These are phyloP conservation scores for Bombylius discolor DNA, from an alignment of 2,888 invertebrate species.

Conservation along the genomic window DNA sequence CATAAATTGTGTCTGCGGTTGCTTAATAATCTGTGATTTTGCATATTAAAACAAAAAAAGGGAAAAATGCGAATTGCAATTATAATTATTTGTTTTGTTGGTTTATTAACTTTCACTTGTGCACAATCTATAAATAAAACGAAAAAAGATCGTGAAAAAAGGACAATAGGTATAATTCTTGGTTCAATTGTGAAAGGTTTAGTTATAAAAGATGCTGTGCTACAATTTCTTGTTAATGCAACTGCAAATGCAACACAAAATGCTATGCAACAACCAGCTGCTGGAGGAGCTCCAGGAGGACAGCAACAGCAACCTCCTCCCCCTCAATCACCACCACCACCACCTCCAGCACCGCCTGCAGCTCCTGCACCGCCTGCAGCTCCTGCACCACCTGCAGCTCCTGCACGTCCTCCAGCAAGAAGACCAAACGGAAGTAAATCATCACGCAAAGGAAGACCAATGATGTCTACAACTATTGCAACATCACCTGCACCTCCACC, in stretches of 20 bases:
- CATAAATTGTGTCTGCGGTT: too few species aligned
- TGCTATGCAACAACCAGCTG: neutral
- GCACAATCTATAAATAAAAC: neutral
- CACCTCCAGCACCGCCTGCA: neutral
- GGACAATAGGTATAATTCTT: constrained; percentile 1
- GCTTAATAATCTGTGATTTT: too few species aligned
- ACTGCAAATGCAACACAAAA: neutral
- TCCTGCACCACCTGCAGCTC: neutral
- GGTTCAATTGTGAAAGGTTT: constrained; percentile 5
- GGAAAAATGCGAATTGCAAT: constrained; percentile 1
- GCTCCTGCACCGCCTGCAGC: neutral
- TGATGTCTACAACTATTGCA: neutral
- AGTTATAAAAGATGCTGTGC: constrained; percentile 1
- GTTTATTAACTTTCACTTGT: neutral
- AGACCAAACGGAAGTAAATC: neutral
- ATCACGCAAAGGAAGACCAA: neutral
- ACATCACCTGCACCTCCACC: neutral
- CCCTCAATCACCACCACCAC: neutral
- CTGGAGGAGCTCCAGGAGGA: neutral
- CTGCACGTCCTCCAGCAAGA: too few species aligned
- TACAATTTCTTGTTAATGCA: constrained; percentile 3
- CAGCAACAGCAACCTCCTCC: neutral
- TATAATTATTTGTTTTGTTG: neutral
- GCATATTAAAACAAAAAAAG: too few species aligned
- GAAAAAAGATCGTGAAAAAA: neutral